Evolutionary conservation across 2,888 invertebrate genomes (phyloP).

Genomic region (Chrysotoxum bicinctum): DNA sequence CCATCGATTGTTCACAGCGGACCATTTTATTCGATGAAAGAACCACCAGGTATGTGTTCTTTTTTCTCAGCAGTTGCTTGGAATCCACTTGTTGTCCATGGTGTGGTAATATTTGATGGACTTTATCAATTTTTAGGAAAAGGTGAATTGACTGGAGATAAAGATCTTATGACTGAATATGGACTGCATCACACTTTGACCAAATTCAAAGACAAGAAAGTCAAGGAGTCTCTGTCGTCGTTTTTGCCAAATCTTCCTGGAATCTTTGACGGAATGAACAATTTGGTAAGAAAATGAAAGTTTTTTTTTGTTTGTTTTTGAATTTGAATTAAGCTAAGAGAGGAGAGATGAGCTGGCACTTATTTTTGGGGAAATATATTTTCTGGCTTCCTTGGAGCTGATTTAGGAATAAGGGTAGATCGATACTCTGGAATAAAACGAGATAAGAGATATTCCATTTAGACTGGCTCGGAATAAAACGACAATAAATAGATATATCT

Average conservation of each 20-base stretch:
- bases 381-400: background rate
- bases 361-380: background rate
- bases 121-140: slow-evolving; percentile 84
- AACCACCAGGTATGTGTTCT: slow-evolving; percentile 89
- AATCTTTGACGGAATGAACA: slow-evolving; percentile 95
- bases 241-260: slow-evolving; percentile 97
- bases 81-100: background rate
- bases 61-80: background rate
- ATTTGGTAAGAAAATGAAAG: slow-evolving; percentile 82
- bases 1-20: slow-evolving; percentile 98
- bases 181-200: slow-evolving; percentile 98
- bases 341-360: slow-evolving; percentile 48
- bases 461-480: too few species aligned
- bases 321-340: background rate
- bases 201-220: slow-evolving; percentile 98
- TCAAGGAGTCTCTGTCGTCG: slow-evolving; percentile 96
- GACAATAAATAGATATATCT: too few species aligned
- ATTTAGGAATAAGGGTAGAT: background rate
- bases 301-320: background rate
- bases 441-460: too few species aligned
- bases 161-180: slow-evolving; percentile 98
- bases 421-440: too few species aligned
- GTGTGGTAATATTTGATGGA: background rate
- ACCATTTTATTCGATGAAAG: slow-evolving; percentile 99
- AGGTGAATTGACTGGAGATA: slow-evolving; percentile 96